These are phyloP conservation scores for Ciconia maguari DNA, from an alignment of 2,113 vertebrate species.

Conservation along the genomic window DNA sequence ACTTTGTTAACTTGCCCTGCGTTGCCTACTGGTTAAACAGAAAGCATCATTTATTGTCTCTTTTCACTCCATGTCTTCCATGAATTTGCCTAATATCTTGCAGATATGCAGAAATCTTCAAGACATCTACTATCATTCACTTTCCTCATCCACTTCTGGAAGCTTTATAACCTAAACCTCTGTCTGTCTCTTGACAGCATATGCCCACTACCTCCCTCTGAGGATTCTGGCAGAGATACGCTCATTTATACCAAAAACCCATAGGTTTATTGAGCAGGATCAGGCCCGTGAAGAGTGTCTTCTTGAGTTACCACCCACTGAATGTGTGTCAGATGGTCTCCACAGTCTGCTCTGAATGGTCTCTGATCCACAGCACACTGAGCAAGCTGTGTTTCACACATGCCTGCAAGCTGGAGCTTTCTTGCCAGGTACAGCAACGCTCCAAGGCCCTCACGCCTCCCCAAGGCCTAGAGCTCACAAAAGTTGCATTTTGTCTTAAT, in stretches of 20 bases:
- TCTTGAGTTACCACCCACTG: neutral
- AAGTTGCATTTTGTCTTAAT: slow-evolving; percentile 59
- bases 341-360: neutral
- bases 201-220: neutral
- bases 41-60: neutral
- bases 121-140: neutral
- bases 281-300: neutral
- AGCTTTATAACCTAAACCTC: neutral
- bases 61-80: neutral
- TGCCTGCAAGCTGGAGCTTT: neutral
- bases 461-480: neutral
- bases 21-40: neutral
- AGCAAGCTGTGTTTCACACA: neutral
- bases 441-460: neutral
- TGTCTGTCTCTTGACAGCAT: neutral
- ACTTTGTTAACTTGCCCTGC: neutral
- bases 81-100: neutral
- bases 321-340: neutral
- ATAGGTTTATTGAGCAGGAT: neutral
- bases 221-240: neutral
- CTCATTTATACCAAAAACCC: neutral
- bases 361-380: rapidly evolving
- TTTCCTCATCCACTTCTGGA: neutral
- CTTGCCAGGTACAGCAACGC: neutral
- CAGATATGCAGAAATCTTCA: neutral